Evolutionary conservation across 2,888 invertebrate genomes (phyloP), one percentile per base, ranked within the genome.

Genomic region (Notodonta ziczac): DNA sequence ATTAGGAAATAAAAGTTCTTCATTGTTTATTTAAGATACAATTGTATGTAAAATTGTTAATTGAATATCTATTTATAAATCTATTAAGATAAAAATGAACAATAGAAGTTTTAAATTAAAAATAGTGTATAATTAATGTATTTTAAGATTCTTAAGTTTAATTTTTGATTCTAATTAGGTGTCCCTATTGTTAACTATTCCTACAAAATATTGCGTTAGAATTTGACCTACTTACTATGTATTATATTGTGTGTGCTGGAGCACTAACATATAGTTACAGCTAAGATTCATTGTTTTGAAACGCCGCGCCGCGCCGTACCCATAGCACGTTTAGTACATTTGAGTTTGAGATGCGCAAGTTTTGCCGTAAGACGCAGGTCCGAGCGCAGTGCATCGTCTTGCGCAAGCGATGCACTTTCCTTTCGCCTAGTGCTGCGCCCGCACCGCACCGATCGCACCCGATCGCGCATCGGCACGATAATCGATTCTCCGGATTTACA

Each of bases 401-500:
- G 85, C 89, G 86, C 85, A 90, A 91, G 80, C 74, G 75, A 77
- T 89, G 88, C 89, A 91, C 91, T 91, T 92, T 92, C 90, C 88
- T 86, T 88, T 88, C 76, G 80, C 66, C 67, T 70, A 75, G 69
- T 74, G 72, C 78, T 67, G 73, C 67, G 75, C 77, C 76, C 73
- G 73, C 75, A 63, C 62, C 67, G 80, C 72, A 67, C 69, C 32
- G 52, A 73, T 72, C 80, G 73, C 81, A 80, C 66, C 67, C 63
- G 75, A 75, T 72, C 75, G 75, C 71, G 67, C 71, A 73, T 84
- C 79, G 77, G 78, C 66, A 76, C 81, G 77, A 87, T 91, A 90
- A 91, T 91, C 90, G 89, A 90, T 91, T 88, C 90, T 87, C 83
- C 82, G 81, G 85, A 90, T 90, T 89, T 86, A 83, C 89, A 88